Percentiles rank a stretch among this genome's conserved stretches.
Evolutionary conservation across 2,888 invertebrate genomes (phyloP).

Genomic region (Linyphia triangularis): DNA sequence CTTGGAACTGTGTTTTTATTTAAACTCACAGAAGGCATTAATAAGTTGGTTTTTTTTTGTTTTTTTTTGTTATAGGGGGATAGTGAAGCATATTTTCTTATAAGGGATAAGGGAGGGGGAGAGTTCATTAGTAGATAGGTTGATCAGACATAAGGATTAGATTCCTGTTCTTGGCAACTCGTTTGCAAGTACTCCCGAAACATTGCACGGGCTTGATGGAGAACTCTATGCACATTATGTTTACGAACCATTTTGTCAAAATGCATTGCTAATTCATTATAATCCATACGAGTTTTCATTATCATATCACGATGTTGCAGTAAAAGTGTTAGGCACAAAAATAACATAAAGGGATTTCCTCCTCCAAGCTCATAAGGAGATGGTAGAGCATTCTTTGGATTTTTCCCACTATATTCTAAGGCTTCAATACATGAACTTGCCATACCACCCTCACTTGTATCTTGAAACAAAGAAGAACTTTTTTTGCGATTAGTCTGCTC

Average conservation of each 20-base stretch:
- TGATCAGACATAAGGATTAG: constrained; percentile 69
- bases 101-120: no score
- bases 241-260: constrained; percentile 98
- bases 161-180: constrained; percentile 76
- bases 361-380: constrained; percentile 93
- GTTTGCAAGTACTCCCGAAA: constrained; percentile 92
- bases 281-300: constrained; percentile 94
- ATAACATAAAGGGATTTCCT: constrained; percentile 98
- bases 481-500: constrained; percentile 42
- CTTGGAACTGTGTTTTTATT: no score
- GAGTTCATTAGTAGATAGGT: no score
- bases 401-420: constrained; percentile 79
- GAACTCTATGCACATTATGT: constrained; percentile 93
- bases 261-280: constrained; percentile 98
- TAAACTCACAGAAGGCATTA: no score
- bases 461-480: constrained; percentile 22
- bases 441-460: constrained; percentile 76
- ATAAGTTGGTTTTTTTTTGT: no score
- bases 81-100: no score
- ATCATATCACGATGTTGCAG: constrained; percentile 95
- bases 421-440: constrained; percentile 84
- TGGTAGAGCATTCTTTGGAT: constrained; percentile 83
- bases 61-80: no score
- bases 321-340: constrained; percentile 93
- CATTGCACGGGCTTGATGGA: constrained; percentile 94